Conservation (phyloP, 2,888 invertebrate genomes). For the Diarsia dahlii region DNA sequence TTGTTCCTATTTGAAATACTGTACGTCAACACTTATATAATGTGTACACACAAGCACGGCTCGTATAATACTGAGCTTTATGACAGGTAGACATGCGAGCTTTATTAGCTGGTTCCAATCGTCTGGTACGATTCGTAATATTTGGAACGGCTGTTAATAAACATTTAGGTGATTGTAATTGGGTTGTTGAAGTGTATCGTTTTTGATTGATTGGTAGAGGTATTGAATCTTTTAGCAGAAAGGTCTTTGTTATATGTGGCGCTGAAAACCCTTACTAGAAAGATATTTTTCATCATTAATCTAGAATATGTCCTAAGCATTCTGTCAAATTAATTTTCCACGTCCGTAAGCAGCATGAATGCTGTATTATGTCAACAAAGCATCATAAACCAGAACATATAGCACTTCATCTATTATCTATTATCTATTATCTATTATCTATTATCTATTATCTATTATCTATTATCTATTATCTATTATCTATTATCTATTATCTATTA, state of each 20-base stretch:
- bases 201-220: neutral
- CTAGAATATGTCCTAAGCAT: neutral
- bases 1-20: constrained; percentile 4
- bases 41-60: neutral
- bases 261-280: neutral
- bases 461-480: too few species aligned
- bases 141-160: neutral
- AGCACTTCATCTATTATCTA: too few species aligned
- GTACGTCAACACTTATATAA: neutral
- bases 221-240: neutral
- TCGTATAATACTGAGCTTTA: constrained; percentile 10
- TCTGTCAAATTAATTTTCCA: constrained; percentile 1
- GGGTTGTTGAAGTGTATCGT: neutral
- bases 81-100: constrained; percentile 13
- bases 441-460: too few species aligned
- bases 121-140: neutral
- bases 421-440: too few species aligned
- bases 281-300: neutral
- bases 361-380: constrained; percentile 11
- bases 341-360: constrained; percentile 5
- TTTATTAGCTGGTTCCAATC: neutral
- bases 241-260: neutral
- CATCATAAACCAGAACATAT: neutral
- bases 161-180: neutral
- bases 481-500: too few species aligned